phyloP scores from a whole-genome alignment of 2,113 vertebrate genomes.

The Pluvianellus socialis region DNA sequence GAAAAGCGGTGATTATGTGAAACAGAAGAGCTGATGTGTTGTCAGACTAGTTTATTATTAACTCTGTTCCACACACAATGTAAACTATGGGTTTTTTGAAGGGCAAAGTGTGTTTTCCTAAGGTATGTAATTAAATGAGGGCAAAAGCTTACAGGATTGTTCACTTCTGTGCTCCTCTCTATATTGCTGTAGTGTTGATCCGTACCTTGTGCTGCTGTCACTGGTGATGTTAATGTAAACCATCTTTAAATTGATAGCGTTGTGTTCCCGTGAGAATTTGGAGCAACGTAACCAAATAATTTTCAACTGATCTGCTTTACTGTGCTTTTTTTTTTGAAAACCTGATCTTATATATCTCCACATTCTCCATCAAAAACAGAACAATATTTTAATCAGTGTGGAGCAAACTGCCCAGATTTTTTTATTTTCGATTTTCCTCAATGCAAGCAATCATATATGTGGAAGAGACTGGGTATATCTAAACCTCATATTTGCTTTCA shows the following conservation, averaged over 20 bases:
- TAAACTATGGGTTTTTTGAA: not conserved
- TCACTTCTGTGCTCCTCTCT: not conserved
- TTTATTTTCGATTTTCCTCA: not conserved
- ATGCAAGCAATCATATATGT: not conserved
- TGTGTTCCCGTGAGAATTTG: not conserved
- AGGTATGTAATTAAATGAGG: not conserved
- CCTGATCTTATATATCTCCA: not conserved
- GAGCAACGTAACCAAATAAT: not conserved
- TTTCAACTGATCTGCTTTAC: not conserved
- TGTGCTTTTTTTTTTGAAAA: not conserved
- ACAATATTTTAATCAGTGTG: not conserved
- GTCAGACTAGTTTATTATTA: constrained; percentile 5
- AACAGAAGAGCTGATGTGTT: rapidly evolving
- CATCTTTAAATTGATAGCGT: not conserved
- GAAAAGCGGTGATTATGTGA: not conserved
- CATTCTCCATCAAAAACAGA: not conserved
- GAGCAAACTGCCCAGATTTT: not conserved
- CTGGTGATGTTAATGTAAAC: not conserved
- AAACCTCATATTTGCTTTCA: not conserved
- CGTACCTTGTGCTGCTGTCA: not conserved
- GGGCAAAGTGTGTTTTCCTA: not conserved
- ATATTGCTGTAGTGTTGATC: not conserved
- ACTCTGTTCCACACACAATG: not conserved
- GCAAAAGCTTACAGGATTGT: not conserved
- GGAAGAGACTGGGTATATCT: not conserved